Percentiles rank a stretch among this genome's conserved stretches.
Conservation (phyloP, 2,888 invertebrate species). For the Mesorhabditis spiculigera region DNA sequence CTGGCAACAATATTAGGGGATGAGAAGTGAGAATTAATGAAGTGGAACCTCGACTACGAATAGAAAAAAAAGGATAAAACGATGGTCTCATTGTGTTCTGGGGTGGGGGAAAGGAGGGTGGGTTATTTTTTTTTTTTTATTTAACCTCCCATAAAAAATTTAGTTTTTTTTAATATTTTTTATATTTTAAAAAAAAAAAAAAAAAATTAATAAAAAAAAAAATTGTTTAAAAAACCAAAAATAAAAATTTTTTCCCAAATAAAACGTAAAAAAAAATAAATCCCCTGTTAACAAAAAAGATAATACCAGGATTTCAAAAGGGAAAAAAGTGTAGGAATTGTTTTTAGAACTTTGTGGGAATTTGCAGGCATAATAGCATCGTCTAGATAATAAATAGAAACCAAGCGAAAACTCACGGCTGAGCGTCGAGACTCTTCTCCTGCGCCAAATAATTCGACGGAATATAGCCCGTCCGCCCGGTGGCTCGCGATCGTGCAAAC, state of each 20-base stretch:
- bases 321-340: background rate
- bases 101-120: no score
- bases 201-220: no score
- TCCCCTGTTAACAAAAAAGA: background rate
- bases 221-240: no score
- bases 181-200: no score
- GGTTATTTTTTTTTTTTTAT: no score
- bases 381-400: constrained; percentile 19
- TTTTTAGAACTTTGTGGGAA: background rate
- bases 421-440: constrained; percentile 96
- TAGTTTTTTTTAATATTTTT: no score
- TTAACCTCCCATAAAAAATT: no score
- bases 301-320: no score
- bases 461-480: constrained; percentile 95
- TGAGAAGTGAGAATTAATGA: background rate
- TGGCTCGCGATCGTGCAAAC: constrained; percentile 79
- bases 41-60: background rate
- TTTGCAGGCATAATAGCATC: background rate
- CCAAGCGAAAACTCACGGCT: constrained; percentile 81
- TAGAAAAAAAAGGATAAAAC: constrained; percentile 5
- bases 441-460: constrained; percentile 99
- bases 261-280: no score
- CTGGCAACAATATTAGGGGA: no score
- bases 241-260: no score
- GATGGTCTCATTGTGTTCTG: background rate